Evolutionary conservation across 2,113 vertebrate species (phyloP).

Genomic region (Columba janthina): DNA sequence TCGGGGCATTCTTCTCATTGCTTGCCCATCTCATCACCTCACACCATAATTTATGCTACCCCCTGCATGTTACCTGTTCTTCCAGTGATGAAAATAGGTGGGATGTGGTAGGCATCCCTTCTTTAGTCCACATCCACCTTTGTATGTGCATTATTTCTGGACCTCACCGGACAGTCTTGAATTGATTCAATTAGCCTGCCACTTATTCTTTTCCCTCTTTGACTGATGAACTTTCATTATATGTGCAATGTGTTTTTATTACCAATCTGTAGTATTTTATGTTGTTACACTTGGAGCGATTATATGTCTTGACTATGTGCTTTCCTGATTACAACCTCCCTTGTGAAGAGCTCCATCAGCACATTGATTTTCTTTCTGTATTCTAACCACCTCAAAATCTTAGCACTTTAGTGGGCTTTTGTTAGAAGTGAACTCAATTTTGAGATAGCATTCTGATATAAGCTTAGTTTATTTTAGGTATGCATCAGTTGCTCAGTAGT

Average conservation of each 20-base stretch:
- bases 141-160: not conserved
- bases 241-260: not conserved
- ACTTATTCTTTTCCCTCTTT: not conserved
- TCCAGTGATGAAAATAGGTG: not conserved
- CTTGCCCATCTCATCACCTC: not conserved
- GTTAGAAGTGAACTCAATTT: accelerated
- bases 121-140: not conserved
- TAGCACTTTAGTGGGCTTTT: not conserved
- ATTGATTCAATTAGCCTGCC: not conserved
- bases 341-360: not conserved
- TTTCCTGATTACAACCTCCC: not conserved
- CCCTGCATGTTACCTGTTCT: not conserved
- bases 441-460: not conserved
- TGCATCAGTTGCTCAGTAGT: not conserved
- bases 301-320: not conserved
- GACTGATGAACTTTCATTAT: not conserved
- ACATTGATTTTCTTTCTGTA: not conserved
- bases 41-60: not conserved
- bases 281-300: not conserved
- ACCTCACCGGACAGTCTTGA: not conserved
- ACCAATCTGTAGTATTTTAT: not conserved
- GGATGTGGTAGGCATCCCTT: not conserved
- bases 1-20: not conserved
- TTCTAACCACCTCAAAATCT: not conserved
- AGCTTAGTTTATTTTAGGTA: not conserved